Base-by-base conservation (phyloP, 2,113 vertebrate species). In the Lanius collurio region DNA sequence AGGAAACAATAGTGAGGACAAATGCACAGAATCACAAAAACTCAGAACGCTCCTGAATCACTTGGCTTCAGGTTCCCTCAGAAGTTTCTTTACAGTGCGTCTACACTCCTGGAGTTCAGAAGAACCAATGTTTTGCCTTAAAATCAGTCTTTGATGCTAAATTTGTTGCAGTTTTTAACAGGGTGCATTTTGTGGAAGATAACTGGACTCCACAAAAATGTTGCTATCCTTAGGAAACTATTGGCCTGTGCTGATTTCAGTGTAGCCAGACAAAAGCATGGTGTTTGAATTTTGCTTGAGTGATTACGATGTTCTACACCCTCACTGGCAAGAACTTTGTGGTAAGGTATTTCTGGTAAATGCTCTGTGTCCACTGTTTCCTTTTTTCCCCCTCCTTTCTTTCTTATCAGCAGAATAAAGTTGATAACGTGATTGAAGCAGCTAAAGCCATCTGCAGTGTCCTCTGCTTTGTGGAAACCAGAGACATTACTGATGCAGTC, bases 391-490 rank as follows among this genome's bases (percentile, higher is more conserved):
- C 1, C 8, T 3, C 4, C 5, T 85, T 67, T 90, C 41, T 95
- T 41, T 94, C 11, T 53, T 60, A 28, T 60, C 76, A 91, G 26
- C 86, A 98, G 96, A 55, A 94, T 64, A 16, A 74, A 21, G 53
- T 94, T 65, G 83, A 89, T 27, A 52, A 83, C 3, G 74, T 98
- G 52, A 83, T 93, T 42, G 96, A 97, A 83, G 97, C 56, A 65
- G 93, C 96, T 46, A 98, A 97, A 96, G 92, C 94, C 79, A 94
- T 98, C 91, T 98, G 98, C 89, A 81, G 97, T 30, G 22, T 98
- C 56, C 96, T 98, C 7, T 84, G 95, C 4, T 97, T 60, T 50
- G 96, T 98, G 93, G 98, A 98, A 95, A 98, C 96, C 42, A 97
- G 93, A 85, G 94, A 92, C 44, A 94, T 98, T 13, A 96, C 90